Evolutionary conservation across 2,888 invertebrate species (phyloP), one percentile per base, ranked within the genome.

Genomic region (Camponotus fellah): DNA sequence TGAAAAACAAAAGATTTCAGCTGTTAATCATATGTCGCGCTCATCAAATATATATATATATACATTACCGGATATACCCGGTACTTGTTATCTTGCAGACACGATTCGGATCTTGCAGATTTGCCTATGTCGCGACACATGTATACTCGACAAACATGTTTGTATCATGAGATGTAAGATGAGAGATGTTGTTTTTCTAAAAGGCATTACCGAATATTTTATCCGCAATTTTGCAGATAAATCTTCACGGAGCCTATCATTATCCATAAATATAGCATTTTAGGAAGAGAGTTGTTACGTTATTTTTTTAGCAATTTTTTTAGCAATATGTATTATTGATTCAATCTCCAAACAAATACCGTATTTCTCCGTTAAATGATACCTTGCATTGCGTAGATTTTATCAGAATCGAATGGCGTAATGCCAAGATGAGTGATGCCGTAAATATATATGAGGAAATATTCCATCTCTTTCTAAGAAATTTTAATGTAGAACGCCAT

Each of bases 121-220:
- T 34, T 40, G 56, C n/a, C 46, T 34, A 37, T 56, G 53, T 71
- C 62, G 58, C 71, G 65, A 81, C 66, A 40, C 40, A 46, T 40
- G 37, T 80, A 68, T 71, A 60, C 58, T 43, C 34, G 21, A 40
- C 32, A 83, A 83, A 80, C 81, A 80, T 72, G 72, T 83, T 80
- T 80, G 37, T 10, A n/a, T 56, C 64, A 3, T 49, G 74, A 6
- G 79, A 34, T 37, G 46, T 58, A 43, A 77, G 43, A 8, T 14
- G 32, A 32, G 12, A 71, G 12, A 34, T 6, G 34, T 69, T 46
- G 40, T 5, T 10, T 60, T 79, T 34, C 21, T 12, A 43, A 12
- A 60, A 80, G 3, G 6, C 8, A 37, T 71, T 46, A 32, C 26
- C 60, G 60, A 80, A 80, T 69, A 53, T 71, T 14, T 14, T n/a